Evolutionary conservation across 1,140 invertebrate genomes (phyloP).

Genomic region (Leptopilina clavipes): DNA sequence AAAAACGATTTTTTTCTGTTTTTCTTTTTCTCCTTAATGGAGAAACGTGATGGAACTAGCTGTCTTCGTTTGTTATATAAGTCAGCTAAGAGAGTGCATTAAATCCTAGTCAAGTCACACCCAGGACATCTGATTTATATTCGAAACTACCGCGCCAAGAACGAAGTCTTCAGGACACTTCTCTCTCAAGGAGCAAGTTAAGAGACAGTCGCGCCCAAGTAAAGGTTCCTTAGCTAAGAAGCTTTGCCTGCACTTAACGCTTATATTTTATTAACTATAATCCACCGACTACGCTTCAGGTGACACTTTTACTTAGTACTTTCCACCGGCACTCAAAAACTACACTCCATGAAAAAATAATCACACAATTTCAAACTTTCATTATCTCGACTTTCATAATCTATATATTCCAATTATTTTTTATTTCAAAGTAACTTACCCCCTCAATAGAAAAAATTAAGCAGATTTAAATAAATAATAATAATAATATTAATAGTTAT

Average conservation of each 20-base stretch:
- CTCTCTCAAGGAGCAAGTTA: conserved; percentile 47
- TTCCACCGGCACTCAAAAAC: background rate
- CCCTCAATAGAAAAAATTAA: no score
- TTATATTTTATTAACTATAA: conserved; percentile 66
- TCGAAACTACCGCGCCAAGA: conserved; percentile 22
- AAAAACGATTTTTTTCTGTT: background rate
- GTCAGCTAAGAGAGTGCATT: conserved; percentile 10
- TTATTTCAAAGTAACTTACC: no score
- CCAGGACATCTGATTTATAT: conserved; percentile 30
- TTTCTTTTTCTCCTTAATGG: background rate
- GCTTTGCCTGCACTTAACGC: conserved; percentile 61
- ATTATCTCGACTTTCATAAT: no score
- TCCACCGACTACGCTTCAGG: conserved; percentile 36
- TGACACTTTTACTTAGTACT: conserved; percentile 29
- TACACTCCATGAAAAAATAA: conserved; percentile 1
- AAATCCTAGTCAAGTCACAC: conserved; percentile 22
- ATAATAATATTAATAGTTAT: no score
- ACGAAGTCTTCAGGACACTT: conserved; percentile 19
- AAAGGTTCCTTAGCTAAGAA: conserved; percentile 58
- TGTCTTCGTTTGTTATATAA: background rate
- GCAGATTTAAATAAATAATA: no score
- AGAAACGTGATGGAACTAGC: conserved; percentile 1
- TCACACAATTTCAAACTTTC: no score
- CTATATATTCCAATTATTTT: no score
- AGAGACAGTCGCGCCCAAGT: conserved; percentile 6